Percentiles rank a stretch among this genome's conserved stretches.
Evolutionary conservation across 2,797 vertebrate genomes (phyloP).

Genomic region (Enteromius radiatus): DNA sequence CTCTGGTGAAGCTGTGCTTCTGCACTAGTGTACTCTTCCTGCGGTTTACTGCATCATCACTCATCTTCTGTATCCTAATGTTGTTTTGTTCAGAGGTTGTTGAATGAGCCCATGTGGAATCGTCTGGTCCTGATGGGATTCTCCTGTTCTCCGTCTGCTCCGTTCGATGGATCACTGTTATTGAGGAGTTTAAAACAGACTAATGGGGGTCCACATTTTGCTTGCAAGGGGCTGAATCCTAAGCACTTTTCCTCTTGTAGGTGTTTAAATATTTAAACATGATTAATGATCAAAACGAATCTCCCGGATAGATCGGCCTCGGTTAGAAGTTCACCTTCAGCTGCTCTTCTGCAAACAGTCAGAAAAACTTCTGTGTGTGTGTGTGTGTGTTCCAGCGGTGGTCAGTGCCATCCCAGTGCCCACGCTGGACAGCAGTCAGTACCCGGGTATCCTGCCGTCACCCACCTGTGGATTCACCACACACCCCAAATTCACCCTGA

Average conservation of each 20-base stretch:
- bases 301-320: not conserved
- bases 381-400: constrained; percentile 77
- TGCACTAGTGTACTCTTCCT: not conserved
- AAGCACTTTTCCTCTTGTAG: constrained; percentile 20
- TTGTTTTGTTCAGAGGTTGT: not conserved
- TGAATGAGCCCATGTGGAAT: not conserved
- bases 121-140: not conserved
- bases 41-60: not conserved
- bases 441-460: constrained; percentile 89
- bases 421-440: constrained; percentile 90
- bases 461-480: constrained; percentile 87
- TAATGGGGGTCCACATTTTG: constrained; percentile 12
- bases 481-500: constrained; percentile 89
- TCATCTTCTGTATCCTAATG: not conserved
- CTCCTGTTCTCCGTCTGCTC: not conserved
- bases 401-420: constrained; percentile 94
- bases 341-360: not conserved
- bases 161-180: not conserved
- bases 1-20: not conserved
- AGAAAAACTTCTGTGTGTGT: not conserved
- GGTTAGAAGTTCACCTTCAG: not conserved
- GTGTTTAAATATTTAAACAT: constrained; percentile 38
- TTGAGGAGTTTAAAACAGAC: constrained; percentile 1
- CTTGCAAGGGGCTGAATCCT: not conserved
- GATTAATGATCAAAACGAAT: constrained; percentile 7